A percentile compares a stretch with the other conserved stretches of the same genome.
Conservation (phyloP, 2,113 vertebrate genomes). For the Mirounga angustirostris region DNA sequence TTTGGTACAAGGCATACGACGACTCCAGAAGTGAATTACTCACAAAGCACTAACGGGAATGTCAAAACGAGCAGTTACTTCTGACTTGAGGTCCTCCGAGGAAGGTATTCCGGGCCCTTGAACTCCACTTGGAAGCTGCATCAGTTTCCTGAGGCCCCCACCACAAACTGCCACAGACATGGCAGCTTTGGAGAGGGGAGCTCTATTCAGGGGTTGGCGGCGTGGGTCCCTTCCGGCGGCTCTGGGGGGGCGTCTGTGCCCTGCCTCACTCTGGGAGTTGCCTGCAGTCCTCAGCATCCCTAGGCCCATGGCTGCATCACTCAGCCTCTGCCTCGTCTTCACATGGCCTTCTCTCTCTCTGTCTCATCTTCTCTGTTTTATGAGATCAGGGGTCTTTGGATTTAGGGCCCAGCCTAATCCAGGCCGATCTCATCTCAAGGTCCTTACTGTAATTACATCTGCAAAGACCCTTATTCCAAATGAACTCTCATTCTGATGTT, state of each 20-base stretch:
- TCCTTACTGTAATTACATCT: not conserved
- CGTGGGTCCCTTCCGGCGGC: not conserved
- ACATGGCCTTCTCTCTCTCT: not conserved
- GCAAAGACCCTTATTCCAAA: not conserved
- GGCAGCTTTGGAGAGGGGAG: not conserved
- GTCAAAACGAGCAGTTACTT: not conserved
- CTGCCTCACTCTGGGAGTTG: not conserved
- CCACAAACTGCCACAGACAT: fast-evolving
- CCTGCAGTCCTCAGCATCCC: fast-evolving
- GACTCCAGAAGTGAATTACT: fast-evolving
- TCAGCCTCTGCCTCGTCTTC: not conserved
- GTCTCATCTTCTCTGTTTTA: not conserved
- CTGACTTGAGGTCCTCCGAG: fast-evolving
- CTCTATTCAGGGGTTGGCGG: not conserved
- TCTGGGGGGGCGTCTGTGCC: fast-evolving
- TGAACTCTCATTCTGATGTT: not conserved
- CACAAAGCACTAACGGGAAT: fast-evolving
- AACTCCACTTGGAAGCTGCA: not conserved
- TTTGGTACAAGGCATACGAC: fast-evolving
- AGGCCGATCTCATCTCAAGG: not conserved
- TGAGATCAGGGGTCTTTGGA: not conserved
- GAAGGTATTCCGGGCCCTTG: not conserved
- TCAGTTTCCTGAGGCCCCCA: not conserved
- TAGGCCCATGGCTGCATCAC: fast-evolving
- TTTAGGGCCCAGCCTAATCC: not conserved